Evolutionary conservation across 1,140 invertebrate genomes (phyloP).

Genomic region (Diuraphis noxia): DNA sequence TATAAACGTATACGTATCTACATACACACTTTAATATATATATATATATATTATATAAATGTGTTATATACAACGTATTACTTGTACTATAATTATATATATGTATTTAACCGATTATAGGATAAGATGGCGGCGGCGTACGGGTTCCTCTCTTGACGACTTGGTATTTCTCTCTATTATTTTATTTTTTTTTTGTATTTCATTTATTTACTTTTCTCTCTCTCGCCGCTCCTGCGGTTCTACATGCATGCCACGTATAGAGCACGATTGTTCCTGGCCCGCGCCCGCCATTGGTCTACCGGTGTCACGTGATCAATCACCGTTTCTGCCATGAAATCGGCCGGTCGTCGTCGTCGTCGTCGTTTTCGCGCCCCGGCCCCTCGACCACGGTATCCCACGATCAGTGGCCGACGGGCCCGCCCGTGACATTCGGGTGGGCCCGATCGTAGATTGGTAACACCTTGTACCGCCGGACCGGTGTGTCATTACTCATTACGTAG

Average conservation of each 20-base stretch:
- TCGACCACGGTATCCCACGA: neutral
- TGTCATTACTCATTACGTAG: neutral
- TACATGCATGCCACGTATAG: conserved; percentile 53
- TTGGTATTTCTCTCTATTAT: conserved; percentile 20
- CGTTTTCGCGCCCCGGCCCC: neutral
- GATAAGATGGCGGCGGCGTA: conserved; percentile 50
- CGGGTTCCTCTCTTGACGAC: conserved; percentile 29
- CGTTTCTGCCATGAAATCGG: conserved; percentile 47
- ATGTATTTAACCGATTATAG: conserved; percentile 40
- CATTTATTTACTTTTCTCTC: conserved; percentile 45
- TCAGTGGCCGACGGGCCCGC: neutral
- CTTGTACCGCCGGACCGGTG: neutral
- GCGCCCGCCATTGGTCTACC: conserved; percentile 11
- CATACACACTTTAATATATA: neutral
- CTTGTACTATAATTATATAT: neutral
- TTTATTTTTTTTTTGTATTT: conserved; percentile 43
- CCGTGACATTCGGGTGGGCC: neutral
- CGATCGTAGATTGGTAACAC: conserved; percentile 22
- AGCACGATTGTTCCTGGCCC: conserved; percentile 35
- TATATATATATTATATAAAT: neutral
- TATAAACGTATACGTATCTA: neutral
- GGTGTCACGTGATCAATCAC: conserved; percentile 10
- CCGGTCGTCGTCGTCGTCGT: neutral
- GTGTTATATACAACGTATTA: neutral
- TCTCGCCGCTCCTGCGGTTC: conserved; percentile 14